A percentile compares a stretch with the other conserved stretches of the same genome.
Evolutionary conservation across 1,140 invertebrate genomes (phyloP).

Genomic region (Eriosoma lanigerum): DNA sequence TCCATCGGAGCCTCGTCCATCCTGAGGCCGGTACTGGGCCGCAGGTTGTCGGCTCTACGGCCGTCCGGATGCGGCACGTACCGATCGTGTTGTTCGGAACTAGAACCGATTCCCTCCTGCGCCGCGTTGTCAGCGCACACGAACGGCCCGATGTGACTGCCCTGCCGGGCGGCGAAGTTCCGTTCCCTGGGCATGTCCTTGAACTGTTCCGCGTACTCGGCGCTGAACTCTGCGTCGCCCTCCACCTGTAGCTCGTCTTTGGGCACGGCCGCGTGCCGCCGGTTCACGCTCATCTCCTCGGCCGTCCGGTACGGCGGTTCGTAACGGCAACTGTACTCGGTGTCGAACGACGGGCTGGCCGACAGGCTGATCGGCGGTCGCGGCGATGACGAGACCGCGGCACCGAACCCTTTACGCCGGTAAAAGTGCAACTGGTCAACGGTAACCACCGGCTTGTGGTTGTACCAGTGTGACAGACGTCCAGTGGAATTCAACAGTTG

Average conservation of each 20-base stretch:
- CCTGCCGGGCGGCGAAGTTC: slow-evolving; percentile 3
- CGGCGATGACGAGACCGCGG: not conserved
- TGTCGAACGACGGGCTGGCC: slow-evolving; percentile 31
- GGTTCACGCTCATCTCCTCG: slow-evolving; percentile 39
- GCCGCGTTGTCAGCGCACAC: slow-evolving; percentile 4
- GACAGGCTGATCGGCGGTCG: slow-evolving; percentile 21
- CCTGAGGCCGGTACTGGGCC: slow-evolving; percentile 21
- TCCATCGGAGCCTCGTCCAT: slow-evolving; percentile 13
- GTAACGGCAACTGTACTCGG: slow-evolving; percentile 25
- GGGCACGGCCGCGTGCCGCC: slow-evolving; percentile 36
- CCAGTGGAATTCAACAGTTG: slow-evolving; percentile 6
- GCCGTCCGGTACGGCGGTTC: slow-evolving; percentile 23
- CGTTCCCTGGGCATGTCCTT: slow-evolving; percentile 5
- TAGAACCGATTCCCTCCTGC: not conserved
- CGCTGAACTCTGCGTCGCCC: slow-evolving; percentile 9
- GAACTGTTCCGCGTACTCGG: slow-evolving; percentile 24
- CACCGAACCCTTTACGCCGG: slow-evolving; percentile 8
- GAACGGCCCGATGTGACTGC: slow-evolving; percentile 41
- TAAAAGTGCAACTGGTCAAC: slow-evolving; percentile 42
- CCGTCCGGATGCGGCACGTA: slow-evolving; percentile 44
- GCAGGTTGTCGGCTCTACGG: not conserved
- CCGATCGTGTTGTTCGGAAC: slow-evolving; percentile 14
- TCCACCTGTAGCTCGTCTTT: slow-evolving; percentile 28
- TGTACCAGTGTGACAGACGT: slow-evolving; percentile 25
- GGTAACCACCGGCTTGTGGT: slow-evolving; percentile 4